phyloP scores from a whole-genome alignment of 2,888 invertebrate genomes.

The Mayetiola destructor region DNA sequence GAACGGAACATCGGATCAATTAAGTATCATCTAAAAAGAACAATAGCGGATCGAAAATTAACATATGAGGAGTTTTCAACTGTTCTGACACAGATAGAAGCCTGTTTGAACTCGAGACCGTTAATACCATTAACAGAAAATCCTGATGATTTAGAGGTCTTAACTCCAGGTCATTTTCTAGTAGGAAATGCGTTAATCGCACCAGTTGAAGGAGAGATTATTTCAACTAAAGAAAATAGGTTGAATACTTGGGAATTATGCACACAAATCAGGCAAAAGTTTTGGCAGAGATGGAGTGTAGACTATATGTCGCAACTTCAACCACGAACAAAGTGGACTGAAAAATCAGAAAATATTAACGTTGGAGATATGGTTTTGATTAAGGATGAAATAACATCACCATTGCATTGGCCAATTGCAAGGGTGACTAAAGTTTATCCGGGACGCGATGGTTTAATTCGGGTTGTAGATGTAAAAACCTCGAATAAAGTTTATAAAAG shows the following conservation, averaged over 20 bases:
- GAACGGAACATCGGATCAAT: constrained; percentile 21
- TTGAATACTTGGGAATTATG: neutral
- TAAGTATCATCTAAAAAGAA: neutral
- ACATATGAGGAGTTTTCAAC: constrained; percentile 8
- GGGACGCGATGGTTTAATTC: neutral
- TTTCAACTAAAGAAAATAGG: neutral
- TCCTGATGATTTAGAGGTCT: neutral
- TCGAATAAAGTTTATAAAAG: neutral
- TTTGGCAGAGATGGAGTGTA: constrained; percentile 10
- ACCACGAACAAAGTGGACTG: neutral
- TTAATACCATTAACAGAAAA: neutral
- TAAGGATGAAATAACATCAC: neutral
- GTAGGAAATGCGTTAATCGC: neutral
- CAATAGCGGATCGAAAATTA: neutral
- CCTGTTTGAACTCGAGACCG: neutral
- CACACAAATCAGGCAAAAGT: neutral
- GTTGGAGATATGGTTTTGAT: constrained; percentile 3
- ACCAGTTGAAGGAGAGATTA: neutral
- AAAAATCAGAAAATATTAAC: neutral
- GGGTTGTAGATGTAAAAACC: neutral
- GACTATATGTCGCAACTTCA: constrained; percentile 4
- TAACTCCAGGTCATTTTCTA: constrained; percentile 9
- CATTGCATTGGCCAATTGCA: neutral
- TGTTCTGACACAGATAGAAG: neutral
- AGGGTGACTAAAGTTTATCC: neutral